These are phyloP conservation scores for Arenaria interpres DNA, from an alignment of 2,113 vertebrate species.

Conservation along the genomic window DNA sequence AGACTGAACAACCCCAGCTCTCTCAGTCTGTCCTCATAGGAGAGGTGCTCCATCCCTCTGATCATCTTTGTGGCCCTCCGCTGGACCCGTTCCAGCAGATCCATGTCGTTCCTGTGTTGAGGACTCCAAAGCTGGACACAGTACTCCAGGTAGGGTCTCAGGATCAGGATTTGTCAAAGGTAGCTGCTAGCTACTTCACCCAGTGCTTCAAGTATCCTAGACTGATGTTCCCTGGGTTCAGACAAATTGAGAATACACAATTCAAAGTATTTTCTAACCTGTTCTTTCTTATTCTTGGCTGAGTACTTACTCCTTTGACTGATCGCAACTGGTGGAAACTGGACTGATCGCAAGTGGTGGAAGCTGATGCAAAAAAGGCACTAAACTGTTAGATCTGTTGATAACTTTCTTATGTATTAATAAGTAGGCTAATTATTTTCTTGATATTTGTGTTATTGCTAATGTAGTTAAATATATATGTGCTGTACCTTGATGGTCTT, in stretches of 20 bases:
- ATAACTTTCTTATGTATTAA: neutral
- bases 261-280: neutral
- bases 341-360: neutral
- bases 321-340: neutral
- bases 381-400: neutral
- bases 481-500: neutral
- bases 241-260: neutral
- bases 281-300: neutral
- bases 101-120: too few relatives aligned
- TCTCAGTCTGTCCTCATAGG: too few relatives aligned
- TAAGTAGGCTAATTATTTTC: neutral
- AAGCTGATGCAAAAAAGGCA: neutral
- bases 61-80: too few relatives aligned
- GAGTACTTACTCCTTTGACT: neutral
- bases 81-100: too few relatives aligned
- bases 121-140: too few relatives aligned
- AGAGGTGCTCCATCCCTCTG: too few relatives aligned
- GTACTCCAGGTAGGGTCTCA: too few relatives aligned
- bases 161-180: neutral
- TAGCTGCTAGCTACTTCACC: neutral
- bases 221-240: neutral
- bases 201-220: neutral
- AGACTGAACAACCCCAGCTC: too few relatives aligned
- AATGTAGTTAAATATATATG: neutral
- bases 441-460: neutral